Percentiles rank a stretch among this genome's conserved stretches.
Evolutionary conservation across 2,888 invertebrate genomes (phyloP).

Genomic region (Drosophila nigritarsus): DNA sequence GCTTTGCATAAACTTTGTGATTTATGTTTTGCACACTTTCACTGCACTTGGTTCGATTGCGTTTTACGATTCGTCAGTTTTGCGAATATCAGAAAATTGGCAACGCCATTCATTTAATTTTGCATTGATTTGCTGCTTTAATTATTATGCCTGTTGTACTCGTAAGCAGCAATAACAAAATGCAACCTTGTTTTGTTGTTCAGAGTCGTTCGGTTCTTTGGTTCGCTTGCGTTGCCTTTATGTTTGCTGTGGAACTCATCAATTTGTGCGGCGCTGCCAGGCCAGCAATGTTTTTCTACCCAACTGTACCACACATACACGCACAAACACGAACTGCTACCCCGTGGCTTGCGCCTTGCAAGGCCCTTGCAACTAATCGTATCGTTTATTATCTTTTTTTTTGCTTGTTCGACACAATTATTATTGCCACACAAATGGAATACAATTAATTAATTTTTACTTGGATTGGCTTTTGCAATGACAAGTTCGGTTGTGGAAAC

Average conservation of each 20-base stretch:
- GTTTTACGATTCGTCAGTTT: constrained; percentile 59
- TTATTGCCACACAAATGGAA: constrained; percentile 8
- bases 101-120: constrained; percentile 49
- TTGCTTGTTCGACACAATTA: constrained; percentile 2
- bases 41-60: constrained; percentile 64
- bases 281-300: constrained; percentile 72
- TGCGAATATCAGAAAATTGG: constrained; percentile 52
- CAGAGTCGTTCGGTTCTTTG: constrained; percentile 5
- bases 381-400: constrained; percentile 18
- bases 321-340: constrained; percentile 59
- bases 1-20: constrained; percentile 44
- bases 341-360: constrained; percentile 60
- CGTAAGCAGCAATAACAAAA: constrained; percentile 21
- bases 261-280: constrained; percentile 60
- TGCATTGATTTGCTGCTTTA: constrained; percentile 31
- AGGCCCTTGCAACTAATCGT: constrained; percentile 44
- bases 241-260: constrained; percentile 30
- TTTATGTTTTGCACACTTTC: constrained; percentile 63
- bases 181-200: constrained; percentile 33
- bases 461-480: constrained; percentile 38
- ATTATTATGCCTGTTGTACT: constrained; percentile 6
- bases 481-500: constrained; percentile 40
- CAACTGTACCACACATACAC: constrained; percentile 75
- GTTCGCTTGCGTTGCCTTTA: constrained; percentile 21
- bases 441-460: constrained; percentile 28